Evolutionary conservation across 2,888 invertebrate species (phyloP), one percentile per base, ranked within the genome.

Genomic region (Scaptomyza parva): DNA sequence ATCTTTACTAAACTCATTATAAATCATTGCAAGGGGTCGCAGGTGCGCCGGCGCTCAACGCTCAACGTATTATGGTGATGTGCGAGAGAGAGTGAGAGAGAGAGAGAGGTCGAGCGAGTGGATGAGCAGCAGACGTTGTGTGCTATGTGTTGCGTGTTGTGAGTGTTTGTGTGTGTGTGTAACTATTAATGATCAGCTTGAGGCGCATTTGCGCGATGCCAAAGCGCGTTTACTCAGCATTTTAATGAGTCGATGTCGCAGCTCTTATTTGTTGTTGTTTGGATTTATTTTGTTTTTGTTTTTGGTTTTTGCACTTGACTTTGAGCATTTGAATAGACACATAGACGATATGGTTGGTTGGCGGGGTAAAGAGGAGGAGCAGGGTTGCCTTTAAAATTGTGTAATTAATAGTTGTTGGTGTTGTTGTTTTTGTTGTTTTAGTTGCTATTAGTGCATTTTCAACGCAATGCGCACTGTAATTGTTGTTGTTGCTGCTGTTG

Each of bases 171-270:
- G 7, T 39, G 11, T 44, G 39, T 60, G 48, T 48, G 39, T 59
- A 47, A 37, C 67, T 63, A 54, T 67, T 54, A 53, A 66, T 61
- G 65, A 66, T 70, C 70, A 45, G 70, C 71, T 59, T 44, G 72
- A 28, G 37, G 70, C 51, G 70, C 67, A 44, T 53, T 17, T 62
- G 63, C 24, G 37, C 41, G 35, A 45, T 55, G 51, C 63, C 63
- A 41, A 63, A 54, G 61, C 50, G 55, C 76, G 58, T 70, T 70
- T 57, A 58, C 59, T 67, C 78, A 70, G 82, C 82, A 81, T 85
- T 81, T 80, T 73, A 85, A 80, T 85, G 63, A 84, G 72, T 44
- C 37, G 65, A 72, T 78, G 78, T 69, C 65, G 69, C 61, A 61
- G 40, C 22, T 55, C 26, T 61, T 24, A 18, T 3, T 33, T 33